Base-by-base conservation (phyloP, 2,113 vertebrate species). In the Mormyrus lacerda region DNA sequence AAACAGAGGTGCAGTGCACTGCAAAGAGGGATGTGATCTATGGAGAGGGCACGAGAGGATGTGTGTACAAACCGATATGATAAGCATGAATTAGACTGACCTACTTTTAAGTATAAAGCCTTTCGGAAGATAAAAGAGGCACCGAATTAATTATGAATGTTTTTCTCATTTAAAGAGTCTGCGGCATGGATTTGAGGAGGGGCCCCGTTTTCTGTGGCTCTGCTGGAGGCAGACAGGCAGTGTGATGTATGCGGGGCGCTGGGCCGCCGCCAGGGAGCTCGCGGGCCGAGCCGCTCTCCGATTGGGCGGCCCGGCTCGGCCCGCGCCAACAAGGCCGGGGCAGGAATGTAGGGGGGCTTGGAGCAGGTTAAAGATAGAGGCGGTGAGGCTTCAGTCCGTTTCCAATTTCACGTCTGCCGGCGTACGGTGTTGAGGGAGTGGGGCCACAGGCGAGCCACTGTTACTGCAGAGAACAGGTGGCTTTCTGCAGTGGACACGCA, bases 321-420 rank as follows among this genome's bases (percentile, higher is more conserved):
- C 95, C 96, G 95, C 96, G 95, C 95, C 94, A 94, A 96, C 95
- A 94, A 95, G 96, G 96, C 97, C 94, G 94, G 91, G 91, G 90
- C 93, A 97, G 97, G 98, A 99, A 99, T 98, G 97, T 96, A 93
- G 96, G 96, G 96, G 96, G 94, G 97, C 97, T 97, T 96, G 94
- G 96, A 97, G 96, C 95, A 96, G 96, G 98, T 98, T 99, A 99
- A 98, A 99, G 97, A 99, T 99, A 99, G 98, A 96, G 94, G 88
- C 96, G 95, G 94, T 90, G 91, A 95, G 93, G 92, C 93, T 94
- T 93, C 93, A 94, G 94, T 95, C 95, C 93, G 95, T 94, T 93
- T 96, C 97, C 95, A 95, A 96, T 96, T 96, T 95, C 95, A 94
- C 89, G 91, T 91, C 91, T 93, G 89, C 90, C 93, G 82, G 82